Conservation (phyloP, 2,888 invertebrate genomes). For the Hydropsyche betteni region DNA sequence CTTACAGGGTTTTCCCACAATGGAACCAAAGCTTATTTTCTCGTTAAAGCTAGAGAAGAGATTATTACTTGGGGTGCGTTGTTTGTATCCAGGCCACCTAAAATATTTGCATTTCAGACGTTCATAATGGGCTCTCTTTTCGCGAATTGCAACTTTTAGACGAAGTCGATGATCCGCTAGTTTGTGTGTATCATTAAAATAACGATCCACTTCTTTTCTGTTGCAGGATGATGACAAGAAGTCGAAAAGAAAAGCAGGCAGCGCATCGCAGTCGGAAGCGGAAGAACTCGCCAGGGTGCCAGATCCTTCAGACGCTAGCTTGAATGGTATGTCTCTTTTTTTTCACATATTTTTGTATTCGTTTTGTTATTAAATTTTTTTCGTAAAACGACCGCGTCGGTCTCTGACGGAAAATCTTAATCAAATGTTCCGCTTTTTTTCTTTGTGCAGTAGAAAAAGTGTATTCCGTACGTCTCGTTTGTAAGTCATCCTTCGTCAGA, state of each 20-base stretch:
- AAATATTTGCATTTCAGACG: background rate
- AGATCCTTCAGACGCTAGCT: conserved; percentile 65
- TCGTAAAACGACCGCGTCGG: too few relatives aligned
- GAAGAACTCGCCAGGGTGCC: conserved; percentile 64
- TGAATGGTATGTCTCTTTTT: conserved; percentile 60
- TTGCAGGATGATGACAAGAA: conserved; percentile 50
- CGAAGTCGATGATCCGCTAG: background rate
- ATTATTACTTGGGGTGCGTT: background rate
- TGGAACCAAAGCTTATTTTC: background rate
- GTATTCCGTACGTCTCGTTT: too few relatives aligned
- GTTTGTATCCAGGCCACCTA: background rate
- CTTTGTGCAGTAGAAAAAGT: too few relatives aligned
- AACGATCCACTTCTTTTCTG: conserved; percentile 20
- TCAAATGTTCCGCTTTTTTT: too few relatives aligned
- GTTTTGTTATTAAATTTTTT: too few relatives aligned
- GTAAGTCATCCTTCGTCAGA: too few relatives aligned
- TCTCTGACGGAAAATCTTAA: too few relatives aligned
- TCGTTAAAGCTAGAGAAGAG: background rate
- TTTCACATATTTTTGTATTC: too few relatives aligned
- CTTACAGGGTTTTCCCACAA: too few relatives aligned
- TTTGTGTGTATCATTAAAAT: too few relatives aligned
- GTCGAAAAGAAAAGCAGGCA: conserved; percentile 49
- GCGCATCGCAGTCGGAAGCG: conserved; percentile 55
- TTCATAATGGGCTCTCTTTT: background rate
- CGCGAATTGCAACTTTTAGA: background rate